Conservation (phyloP, 2,888 invertebrate genomes). For the Drosophila mimica region DNA sequence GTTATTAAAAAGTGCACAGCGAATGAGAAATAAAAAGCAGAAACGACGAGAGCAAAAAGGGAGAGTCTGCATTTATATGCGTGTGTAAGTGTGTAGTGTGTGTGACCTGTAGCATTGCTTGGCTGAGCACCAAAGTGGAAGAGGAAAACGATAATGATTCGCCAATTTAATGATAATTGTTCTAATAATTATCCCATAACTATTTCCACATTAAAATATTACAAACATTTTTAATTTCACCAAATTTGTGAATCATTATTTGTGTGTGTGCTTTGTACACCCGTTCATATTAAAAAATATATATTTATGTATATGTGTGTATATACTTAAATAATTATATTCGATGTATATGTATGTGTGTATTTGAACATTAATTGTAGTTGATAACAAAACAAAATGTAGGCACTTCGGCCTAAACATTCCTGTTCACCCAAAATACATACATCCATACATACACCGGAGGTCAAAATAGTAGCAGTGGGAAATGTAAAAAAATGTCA, state of each 20-base stretch:
- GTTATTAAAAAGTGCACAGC: background rate
- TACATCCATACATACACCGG: background rate
- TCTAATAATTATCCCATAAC: constrained; percentile 67
- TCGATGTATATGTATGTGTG: background rate
- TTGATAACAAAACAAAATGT: background rate
- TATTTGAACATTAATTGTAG: background rate
- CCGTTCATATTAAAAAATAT: background rate
- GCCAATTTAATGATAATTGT: constrained; percentile 76
- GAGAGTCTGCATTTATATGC: background rate
- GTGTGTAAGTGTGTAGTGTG: background rate
- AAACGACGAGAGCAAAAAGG: background rate
- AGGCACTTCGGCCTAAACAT: background rate
- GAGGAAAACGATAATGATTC: constrained; percentile 69
- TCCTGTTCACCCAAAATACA: background rate
- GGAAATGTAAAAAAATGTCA: background rate
- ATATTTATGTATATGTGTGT: background rate
- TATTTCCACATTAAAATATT: constrained; percentile 49
- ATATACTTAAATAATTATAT: background rate
- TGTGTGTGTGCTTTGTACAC: background rate
- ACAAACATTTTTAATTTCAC: constrained; percentile 61
- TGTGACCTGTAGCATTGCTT: constrained; percentile 21
- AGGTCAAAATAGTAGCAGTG: background rate
- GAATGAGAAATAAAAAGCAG: background rate
- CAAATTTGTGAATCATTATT: constrained; percentile 54
- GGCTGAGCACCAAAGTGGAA: constrained; percentile 37